These are phyloP conservation scores for Teinopalpus imperialis DNA, from an alignment of 2,888 invertebrate genomes.

Conservation along the genomic window DNA sequence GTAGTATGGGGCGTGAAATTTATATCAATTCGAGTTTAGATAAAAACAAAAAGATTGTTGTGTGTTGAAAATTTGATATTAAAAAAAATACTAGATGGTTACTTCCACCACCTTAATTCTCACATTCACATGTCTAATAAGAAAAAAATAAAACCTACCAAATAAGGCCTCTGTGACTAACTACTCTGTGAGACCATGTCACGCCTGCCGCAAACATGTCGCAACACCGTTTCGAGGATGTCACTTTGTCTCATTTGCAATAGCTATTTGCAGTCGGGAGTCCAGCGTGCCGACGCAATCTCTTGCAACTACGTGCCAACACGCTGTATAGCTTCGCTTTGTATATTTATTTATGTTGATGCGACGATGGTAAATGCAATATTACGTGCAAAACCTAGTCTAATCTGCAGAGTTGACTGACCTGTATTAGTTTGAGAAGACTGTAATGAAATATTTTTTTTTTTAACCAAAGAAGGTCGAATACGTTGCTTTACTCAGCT, in stretches of 20 bases:
- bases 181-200: conserved; percentile 6
- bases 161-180: conserved; percentile 1
- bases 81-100: too few species aligned
- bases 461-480: too few species aligned
- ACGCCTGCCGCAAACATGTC: conserved; percentile 21
- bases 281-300: conserved; percentile 10
- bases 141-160: too few species aligned
- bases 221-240: conserved; percentile 14
- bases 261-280: conserved; percentile 15
- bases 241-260: conserved; percentile 19
- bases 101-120: too few species aligned
- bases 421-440: not conserved
- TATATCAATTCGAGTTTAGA: too few species aligned
- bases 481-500: too few species aligned
- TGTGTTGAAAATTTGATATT: too few species aligned
- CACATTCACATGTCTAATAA: too few species aligned
- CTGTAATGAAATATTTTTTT: not conserved
- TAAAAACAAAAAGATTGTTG: too few species aligned
- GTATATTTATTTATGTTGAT: conserved; percentile 10
- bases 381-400: conserved; percentile 17
- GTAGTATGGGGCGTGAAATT: too few species aligned
- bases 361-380: conserved; percentile 6
- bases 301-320: conserved; percentile 14
- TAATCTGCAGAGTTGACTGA: not conserved
- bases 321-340: conserved; percentile 1